Conservation (phyloP, 1,140 invertebrate genomes). For the Leptinotarsa texana region DNA sequence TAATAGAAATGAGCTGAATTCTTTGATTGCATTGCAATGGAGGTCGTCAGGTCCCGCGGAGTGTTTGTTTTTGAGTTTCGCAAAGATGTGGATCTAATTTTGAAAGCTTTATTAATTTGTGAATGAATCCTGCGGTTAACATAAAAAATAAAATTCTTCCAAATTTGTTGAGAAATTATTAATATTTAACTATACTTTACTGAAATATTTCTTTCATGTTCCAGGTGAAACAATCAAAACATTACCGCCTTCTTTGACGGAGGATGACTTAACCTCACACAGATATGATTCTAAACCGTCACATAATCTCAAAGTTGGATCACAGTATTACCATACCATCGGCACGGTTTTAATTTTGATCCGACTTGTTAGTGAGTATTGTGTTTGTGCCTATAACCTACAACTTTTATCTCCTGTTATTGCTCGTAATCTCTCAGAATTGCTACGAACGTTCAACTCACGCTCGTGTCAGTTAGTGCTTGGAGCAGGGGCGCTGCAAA, state of each 20-base stretch:
- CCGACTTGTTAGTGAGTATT: slow-evolving; percentile 89
- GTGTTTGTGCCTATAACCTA: slow-evolving; percentile 73
- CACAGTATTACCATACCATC: slow-evolving; percentile 84
- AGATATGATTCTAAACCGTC: slow-evolving; percentile 43
- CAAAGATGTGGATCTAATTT: no score
- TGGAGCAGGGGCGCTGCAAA: slow-evolving; percentile 91
- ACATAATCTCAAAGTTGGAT: slow-evolving; percentile 71
- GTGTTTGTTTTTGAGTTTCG: no score
- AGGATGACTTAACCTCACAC: slow-evolving; percentile 37
- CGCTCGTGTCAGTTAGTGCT: slow-evolving; percentile 91
- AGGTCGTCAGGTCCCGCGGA: no score
- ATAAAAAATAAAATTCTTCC: no score
- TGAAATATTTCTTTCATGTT: background rate
- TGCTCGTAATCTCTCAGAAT: slow-evolving; percentile 81
- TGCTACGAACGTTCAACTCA: slow-evolving; percentile 90
- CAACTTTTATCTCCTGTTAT: slow-evolving; percentile 68
- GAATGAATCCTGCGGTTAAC: no score
- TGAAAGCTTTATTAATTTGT: no score
- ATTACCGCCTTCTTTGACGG: slow-evolving; percentile 44
- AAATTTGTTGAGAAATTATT: no score
- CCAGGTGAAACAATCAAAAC: slow-evolving; percentile 52
- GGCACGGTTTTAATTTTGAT: slow-evolving; percentile 83
- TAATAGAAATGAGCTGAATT: no score
- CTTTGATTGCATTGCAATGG: no score
- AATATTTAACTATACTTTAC: no score